These are phyloP conservation scores for Chaetops frenatus DNA, from an alignment of 2,113 vertebrate genomes.

Conservation along the genomic window DNA sequence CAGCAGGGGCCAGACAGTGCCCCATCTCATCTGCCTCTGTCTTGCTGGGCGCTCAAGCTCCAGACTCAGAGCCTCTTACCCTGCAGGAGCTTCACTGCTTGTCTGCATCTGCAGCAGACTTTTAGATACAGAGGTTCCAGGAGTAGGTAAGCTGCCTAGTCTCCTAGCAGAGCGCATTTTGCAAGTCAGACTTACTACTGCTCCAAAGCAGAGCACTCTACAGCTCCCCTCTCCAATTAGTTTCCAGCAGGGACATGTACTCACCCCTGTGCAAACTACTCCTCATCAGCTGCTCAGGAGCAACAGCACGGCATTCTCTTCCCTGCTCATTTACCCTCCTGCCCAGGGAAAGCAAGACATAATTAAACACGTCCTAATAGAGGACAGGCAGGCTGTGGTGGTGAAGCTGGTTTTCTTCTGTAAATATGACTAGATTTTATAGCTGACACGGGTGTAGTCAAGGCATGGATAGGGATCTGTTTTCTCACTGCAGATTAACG, in stretches of 20 bases:
- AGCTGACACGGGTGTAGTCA: background rate
- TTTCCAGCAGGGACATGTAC: background rate
- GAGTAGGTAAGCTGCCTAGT: background rate
- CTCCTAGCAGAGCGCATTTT: background rate
- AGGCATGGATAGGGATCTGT: background rate
- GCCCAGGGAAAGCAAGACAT: background rate
- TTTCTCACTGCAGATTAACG: background rate
- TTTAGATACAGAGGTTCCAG: background rate
- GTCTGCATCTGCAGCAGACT: background rate
- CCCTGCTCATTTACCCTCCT: background rate
- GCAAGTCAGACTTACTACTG: background rate
- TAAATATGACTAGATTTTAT: background rate
- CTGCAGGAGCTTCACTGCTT: background rate
- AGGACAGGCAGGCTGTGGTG: background rate
- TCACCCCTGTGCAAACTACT: background rate
- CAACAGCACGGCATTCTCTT: background rate
- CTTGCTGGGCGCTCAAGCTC: background rate
- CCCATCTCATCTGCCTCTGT: background rate
- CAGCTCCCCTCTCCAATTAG: background rate
- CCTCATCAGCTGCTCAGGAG: background rate
- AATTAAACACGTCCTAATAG: constrained; percentile 3
- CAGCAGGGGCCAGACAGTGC: background rate
- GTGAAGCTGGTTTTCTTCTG: background rate
- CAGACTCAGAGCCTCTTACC: background rate
- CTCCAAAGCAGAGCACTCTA: background rate